Evolutionary conservation across 2,888 invertebrate species (phyloP).

Genomic region (Nomada fabriciana): DNA sequence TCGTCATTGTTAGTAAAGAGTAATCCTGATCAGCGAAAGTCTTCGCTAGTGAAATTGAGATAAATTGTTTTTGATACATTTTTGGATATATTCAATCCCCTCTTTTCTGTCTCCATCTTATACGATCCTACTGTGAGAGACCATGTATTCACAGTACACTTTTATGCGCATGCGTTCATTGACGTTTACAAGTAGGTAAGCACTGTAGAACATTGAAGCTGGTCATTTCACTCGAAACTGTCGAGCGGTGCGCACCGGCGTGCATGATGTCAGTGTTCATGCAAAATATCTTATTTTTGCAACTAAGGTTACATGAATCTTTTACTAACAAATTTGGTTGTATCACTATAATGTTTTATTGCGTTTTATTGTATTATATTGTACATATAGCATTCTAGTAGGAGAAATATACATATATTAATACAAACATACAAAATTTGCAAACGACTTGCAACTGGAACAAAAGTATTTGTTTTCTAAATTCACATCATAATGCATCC

Average conservation of each 20-base stretch:
- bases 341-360: neutral
- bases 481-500: neutral
- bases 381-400: no score
- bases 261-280: no score
- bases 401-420: neutral
- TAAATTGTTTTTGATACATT: conserved; percentile 48
- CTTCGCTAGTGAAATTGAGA: neutral
- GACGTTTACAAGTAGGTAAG: conserved; percentile 55
- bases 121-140: conserved; percentile 48
- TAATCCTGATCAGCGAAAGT: neutral
- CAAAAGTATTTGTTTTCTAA: no score
- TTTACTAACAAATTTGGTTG: neutral
- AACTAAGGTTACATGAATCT: neutral
- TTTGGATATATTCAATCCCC: conserved; percentile 38
- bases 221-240: conserved; percentile 55
- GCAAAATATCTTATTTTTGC: conserved; percentile 2
- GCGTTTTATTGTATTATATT: neutral
- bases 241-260: neutral
- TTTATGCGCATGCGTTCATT: conserved; percentile 65
- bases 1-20: neutral
- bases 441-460: neutral
- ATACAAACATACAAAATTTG: neutral
- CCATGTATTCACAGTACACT: conserved; percentile 46
- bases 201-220: conserved; percentile 38
- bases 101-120: conserved; percentile 41